Conservation (phyloP, 2,797 vertebrate genomes). For the Champsocephalus esox region DNA sequence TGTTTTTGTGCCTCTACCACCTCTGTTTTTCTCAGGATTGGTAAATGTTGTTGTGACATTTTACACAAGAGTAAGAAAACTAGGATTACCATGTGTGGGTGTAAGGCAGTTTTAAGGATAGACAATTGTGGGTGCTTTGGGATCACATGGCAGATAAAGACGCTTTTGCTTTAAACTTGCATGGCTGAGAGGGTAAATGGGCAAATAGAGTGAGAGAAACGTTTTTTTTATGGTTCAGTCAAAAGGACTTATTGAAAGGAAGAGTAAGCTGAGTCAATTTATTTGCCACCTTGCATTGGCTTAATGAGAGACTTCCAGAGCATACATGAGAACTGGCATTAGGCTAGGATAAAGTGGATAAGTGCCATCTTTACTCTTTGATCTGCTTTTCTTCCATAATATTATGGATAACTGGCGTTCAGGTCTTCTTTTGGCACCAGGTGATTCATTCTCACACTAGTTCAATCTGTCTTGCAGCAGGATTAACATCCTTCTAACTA, state of each 20-base stretch:
- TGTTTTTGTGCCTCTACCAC: constrained; percentile 2
- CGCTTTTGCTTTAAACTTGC: constrained; percentile 49
- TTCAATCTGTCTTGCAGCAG: constrained; percentile 15
- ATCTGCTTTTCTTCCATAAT: constrained; percentile 55
- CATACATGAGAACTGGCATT: constrained; percentile 64
- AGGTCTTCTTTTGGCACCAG: constrained; percentile 29
- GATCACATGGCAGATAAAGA: constrained; percentile 35
- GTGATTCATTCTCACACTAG: constrained; percentile 39
- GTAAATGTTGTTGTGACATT: constrained; percentile 14
- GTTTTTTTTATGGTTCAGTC: constrained; percentile 41
- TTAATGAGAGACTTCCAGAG: constrained; percentile 71
- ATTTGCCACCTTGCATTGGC: constrained; percentile 59
- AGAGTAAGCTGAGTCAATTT: constrained; percentile 44
- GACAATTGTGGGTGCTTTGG: constrained; percentile 19
- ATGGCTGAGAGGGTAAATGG: constrained; percentile 51
- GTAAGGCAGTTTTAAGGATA: constrained; percentile 25
- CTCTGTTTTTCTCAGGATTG: neutral
- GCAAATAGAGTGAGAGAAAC: constrained; percentile 31
- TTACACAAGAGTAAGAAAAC: constrained; percentile 7
- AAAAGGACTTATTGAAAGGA: constrained; percentile 51
- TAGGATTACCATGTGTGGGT: constrained; percentile 6
- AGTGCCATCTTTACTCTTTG: constrained; percentile 69
- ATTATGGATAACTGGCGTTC: constrained; percentile 49
- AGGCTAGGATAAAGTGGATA: constrained; percentile 67
- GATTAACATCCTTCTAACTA: constrained; percentile 3